A percentile compares a stretch with the other conserved stretches of the same genome.
Conservation (phyloP, 2,888 invertebrate genomes). For the Drosophila borealis region DNA sequence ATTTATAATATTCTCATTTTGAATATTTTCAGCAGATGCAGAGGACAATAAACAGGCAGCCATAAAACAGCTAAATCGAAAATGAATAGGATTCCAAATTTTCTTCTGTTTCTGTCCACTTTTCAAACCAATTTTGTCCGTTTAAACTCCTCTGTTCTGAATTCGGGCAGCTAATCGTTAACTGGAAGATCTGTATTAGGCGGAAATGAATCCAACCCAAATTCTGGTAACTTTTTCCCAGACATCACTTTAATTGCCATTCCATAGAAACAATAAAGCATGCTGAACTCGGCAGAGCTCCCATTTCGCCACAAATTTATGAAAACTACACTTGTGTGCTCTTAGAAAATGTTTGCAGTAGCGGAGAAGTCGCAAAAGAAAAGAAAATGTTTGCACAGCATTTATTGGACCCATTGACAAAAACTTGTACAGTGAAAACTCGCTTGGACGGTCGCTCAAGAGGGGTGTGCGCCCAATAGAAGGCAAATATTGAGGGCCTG, state of each 20-base stretch:
- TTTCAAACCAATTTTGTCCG: too few relatives aligned
- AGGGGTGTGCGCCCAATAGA: too few relatives aligned
- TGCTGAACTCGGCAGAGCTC: constrained; percentile 8
- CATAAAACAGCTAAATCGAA: too few relatives aligned
- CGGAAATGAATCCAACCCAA: constrained; percentile 1
- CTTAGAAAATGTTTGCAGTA: constrained; percentile 4
- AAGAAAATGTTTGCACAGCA: background rate
- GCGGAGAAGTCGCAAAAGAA: background rate
- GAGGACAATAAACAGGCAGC: too few relatives aligned
- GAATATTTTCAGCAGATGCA: too few relatives aligned
- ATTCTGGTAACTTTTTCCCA: background rate
- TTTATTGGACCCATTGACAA: background rate
- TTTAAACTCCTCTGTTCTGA: too few relatives aligned
- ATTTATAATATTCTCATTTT: too few relatives aligned
- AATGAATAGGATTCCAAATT: too few relatives aligned
- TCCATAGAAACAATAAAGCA: constrained; percentile 3
- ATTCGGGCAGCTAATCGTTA: too few relatives aligned
- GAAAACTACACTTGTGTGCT: constrained; percentile 17
- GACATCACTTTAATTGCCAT: constrained; percentile 8
- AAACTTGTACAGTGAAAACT: background rate
- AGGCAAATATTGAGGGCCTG: too few relatives aligned
- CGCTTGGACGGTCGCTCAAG: too few relatives aligned
- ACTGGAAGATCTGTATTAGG: background rate
- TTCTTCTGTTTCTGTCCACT: too few relatives aligned
- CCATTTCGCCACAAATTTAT: constrained; percentile 23